phyloP scores from a whole-genome alignment of 92 coral and sea anemone genomes.

The Palythoa grandiflora region DNA sequence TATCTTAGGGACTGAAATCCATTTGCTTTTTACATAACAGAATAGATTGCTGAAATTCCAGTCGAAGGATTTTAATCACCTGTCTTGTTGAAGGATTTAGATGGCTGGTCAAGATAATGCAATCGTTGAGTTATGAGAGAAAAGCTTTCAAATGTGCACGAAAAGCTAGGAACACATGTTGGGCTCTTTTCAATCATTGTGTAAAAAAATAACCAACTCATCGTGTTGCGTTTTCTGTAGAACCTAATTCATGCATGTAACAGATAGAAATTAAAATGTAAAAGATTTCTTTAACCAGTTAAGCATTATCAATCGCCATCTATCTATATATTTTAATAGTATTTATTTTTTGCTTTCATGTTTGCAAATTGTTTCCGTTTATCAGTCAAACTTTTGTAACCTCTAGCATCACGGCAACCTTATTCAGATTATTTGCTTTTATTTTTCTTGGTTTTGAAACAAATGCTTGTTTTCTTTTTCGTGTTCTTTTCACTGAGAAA shows the following conservation, averaged over 20 bases:
- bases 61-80: neutral
- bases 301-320: too few species aligned
- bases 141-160: constrained; percentile 13
- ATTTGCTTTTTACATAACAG: constrained; percentile 26
- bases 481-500: too few species aligned
- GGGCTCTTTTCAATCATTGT: neutral
- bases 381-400: too few species aligned
- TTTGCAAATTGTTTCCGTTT: too few species aligned
- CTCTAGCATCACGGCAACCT: too few species aligned
- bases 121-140: constrained; percentile 16
- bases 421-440: too few species aligned
- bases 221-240: neutral
- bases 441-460: too few species aligned
- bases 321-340: too few species aligned
- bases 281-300: too few species aligned
- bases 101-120: constrained; percentile 33
- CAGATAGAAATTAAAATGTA: neutral
- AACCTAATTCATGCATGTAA: neutral
- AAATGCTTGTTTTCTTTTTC: too few species aligned
- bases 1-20: neutral
- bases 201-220: neutral
- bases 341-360: too few species aligned
- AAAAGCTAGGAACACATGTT: neutral
- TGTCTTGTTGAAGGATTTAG: constrained; percentile 53
- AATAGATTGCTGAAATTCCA: constrained; percentile 37